Conservation (phyloP, 2,113 vertebrate genomes). For the Rissa tridactyla region DNA sequence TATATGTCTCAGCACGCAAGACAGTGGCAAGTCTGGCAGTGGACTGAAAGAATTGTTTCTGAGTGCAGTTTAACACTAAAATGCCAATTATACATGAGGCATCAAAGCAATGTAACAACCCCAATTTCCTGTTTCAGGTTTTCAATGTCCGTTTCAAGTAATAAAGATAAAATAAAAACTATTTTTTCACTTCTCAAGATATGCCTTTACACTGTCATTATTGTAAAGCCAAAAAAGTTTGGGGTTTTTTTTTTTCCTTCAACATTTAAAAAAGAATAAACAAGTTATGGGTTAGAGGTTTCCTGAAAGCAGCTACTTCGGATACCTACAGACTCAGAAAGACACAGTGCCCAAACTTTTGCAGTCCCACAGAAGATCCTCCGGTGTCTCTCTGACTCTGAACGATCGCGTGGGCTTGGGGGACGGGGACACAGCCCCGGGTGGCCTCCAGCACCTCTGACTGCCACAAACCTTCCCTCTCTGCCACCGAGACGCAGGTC, state of each 20-base stretch:
- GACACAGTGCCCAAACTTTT: not conserved
- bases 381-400: not conserved
- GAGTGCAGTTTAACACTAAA: not conserved
- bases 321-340: not conserved
- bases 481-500: rapidly evolving
- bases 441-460: not conserved
- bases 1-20: not conserved
- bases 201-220: not conserved
- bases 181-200: not conserved
- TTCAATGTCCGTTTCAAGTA: not conserved
- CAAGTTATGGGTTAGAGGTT: not conserved
- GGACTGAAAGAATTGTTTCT: not conserved
- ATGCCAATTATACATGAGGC: not conserved
- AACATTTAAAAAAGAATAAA: not conserved
- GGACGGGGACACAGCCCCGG: rapidly evolving
- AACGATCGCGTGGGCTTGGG: rapidly evolving
- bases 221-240: not conserved
- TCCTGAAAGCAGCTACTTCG: not conserved
- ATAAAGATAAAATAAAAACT: not conserved
- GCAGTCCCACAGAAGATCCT: not conserved
- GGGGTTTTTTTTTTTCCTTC: not conserved
- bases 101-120: not conserved
- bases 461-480: not conserved
- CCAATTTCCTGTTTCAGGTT: not conserved
- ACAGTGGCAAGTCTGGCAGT: not conserved